Percentiles rank a stretch among this genome's conserved stretches.
phyloP scores from a whole-genome alignment of 2,113 vertebrate genomes.

The Anhinga rufa region DNA sequence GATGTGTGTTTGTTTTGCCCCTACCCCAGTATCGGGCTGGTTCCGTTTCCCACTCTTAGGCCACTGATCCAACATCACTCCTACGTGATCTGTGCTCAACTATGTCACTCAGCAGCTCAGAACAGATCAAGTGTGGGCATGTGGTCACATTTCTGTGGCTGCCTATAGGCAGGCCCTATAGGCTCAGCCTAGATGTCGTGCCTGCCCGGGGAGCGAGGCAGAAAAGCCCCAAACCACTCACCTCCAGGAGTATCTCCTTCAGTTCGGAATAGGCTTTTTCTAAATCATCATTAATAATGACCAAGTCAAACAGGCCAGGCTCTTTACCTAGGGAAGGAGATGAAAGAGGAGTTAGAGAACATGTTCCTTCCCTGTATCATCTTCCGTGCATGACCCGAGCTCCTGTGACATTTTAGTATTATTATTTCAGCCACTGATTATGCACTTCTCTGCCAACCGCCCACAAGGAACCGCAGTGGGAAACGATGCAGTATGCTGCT shows the following conservation, averaged over 20 bases:
- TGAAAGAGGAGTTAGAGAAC: neutral
- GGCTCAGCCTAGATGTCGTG: too few relatives aligned
- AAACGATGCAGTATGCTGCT: neutral
- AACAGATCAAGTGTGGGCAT: neutral
- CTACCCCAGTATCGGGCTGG: rapidly evolving
- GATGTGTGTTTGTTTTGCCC: rapidly evolving
- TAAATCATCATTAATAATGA: conserved; percentile 88
- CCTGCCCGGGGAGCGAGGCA: rapidly evolving
- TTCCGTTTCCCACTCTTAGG: neutral
- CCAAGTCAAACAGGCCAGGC: conserved; percentile 81
- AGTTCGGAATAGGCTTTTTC: conserved; percentile 81
- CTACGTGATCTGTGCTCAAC: rapidly evolving
- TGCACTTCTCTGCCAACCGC: neutral
- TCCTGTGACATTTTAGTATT: neutral
- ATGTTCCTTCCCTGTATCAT: neutral
- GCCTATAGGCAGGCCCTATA: neutral
- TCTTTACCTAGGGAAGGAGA: conserved; percentile 79
- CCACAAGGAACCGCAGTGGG: neutral
- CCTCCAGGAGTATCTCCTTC: conserved; percentile 80
- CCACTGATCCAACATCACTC: neutral
- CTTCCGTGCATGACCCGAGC: rapidly evolving
- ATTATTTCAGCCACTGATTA: neutral
- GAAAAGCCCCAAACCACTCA: conserved; percentile 41
- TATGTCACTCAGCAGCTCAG: neutral
- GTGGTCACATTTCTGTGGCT: neutral